These are phyloP conservation scores for Amiota communis DNA, from an alignment of 2,888 invertebrate species.

Conservation along the genomic window DNA sequence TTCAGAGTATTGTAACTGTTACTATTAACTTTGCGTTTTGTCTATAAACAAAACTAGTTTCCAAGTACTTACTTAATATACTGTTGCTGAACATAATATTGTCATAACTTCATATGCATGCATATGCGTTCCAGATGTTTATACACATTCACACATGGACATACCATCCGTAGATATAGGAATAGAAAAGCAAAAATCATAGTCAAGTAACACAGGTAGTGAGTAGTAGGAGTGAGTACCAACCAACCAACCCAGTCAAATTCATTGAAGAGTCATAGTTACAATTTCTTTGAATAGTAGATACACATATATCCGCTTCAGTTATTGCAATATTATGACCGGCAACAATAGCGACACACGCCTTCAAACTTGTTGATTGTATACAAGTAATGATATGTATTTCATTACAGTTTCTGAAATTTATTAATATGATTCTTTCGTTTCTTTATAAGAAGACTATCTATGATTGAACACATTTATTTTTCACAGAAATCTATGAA, in stretches of 20 bases:
- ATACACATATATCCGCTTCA: neutral
- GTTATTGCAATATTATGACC: slow-evolving; percentile 11
- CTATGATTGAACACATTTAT: no score
- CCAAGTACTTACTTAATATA: slow-evolving; percentile 13
- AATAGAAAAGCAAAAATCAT: neutral
- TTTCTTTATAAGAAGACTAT: no score
- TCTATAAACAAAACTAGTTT: slow-evolving; percentile 22
- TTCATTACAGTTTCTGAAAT: no score
- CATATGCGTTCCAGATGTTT: slow-evolving; percentile 63
- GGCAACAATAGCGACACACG: no score
- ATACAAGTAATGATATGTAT: no score
- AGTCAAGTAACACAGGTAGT: slow-evolving; percentile 4
- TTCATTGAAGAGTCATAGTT: no score
- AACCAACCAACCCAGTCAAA: no score
- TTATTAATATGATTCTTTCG: no score
- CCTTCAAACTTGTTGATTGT: no score
- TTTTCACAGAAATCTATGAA: no score
- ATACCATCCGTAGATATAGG: slow-evolving; percentile 8
- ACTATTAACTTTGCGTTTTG: neutral
- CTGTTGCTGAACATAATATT: slow-evolving; percentile 55
- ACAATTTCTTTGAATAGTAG: no score
- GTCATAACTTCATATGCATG: slow-evolving; percentile 55
- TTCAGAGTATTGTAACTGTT: slow-evolving; percentile 5
- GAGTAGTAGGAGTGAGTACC: no score
- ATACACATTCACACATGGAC: slow-evolving; percentile 45